Percentiles rank a stretch among this genome's conserved stretches.
Evolutionary conservation across 2,888 invertebrate genomes (phyloP).

Genomic region (Patella pellucida): DNA sequence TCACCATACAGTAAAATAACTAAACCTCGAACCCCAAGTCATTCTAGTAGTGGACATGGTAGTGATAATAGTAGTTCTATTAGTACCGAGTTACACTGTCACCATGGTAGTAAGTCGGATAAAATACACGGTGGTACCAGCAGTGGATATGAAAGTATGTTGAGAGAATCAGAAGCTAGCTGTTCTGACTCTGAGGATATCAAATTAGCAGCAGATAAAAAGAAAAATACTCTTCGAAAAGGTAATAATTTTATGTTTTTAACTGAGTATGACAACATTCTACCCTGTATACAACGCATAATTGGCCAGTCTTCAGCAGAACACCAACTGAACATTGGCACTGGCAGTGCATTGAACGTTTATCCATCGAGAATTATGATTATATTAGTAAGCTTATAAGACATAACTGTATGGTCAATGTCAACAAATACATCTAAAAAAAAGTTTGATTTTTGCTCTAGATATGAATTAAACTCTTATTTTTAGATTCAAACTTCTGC

Average conservation of each 20-base stretch:
- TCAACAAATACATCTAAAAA: too few species aligned
- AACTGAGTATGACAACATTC: too few species aligned
- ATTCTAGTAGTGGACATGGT: conserved; percentile 71
- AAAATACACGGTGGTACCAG: conserved; percentile 77
- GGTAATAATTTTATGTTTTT: conserved; percentile 24
- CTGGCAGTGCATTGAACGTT: too few species aligned
- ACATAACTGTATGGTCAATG: too few species aligned
- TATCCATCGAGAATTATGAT: too few species aligned
- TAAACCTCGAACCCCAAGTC: conserved; percentile 66
- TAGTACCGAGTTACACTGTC: conserved; percentile 56
- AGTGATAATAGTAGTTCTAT: conserved; percentile 67
- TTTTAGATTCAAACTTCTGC: too few species aligned
- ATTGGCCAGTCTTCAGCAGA: too few species aligned
- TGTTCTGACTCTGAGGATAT: conserved; percentile 73
- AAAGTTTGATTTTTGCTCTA: too few species aligned
- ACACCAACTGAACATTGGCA: too few species aligned
- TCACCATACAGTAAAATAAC: conserved; percentile 72
- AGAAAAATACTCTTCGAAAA: conserved; percentile 62
- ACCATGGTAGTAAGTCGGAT: conserved; percentile 60
- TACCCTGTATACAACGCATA: too few species aligned
- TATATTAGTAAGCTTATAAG: too few species aligned
- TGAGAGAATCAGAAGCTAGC: conserved; percentile 84
- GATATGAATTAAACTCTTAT: too few species aligned
- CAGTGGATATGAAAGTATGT: conserved; percentile 89
- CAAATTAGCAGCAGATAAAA: conserved; percentile 41